Evolutionary conservation across 2,888 invertebrate species (phyloP).

Genomic region (Acanthococcus lagerstroemiae): DNA sequence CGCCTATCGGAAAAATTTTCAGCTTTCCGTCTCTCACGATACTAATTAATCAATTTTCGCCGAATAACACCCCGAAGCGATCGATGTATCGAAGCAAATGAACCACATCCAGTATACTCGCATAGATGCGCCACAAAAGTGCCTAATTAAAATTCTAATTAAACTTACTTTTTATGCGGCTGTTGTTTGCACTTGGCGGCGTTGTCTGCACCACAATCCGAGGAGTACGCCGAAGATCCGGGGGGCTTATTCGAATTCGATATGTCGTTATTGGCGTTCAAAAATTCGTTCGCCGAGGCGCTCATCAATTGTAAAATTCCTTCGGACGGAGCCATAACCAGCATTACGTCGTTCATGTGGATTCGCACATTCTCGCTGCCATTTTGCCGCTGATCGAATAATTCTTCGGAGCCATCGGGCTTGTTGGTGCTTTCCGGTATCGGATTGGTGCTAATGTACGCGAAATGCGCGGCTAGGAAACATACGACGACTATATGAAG

Average conservation of each 20-base stretch:
- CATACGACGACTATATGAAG: slow-evolving; percentile 14
- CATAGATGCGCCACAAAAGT: no score
- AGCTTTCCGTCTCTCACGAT: no score
- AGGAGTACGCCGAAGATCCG: slow-evolving; percentile 8
- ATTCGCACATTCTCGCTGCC: slow-evolving; percentile 64
- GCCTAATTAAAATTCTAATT: background rate
- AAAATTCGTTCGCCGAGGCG: slow-evolving; percentile 41
- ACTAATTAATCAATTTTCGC: no score
- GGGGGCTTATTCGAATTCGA: slow-evolving; percentile 14
- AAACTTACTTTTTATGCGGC: slow-evolving; percentile 33
- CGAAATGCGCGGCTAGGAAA: slow-evolving; percentile 20
- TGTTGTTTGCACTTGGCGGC: slow-evolving; percentile 32
- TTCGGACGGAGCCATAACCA: slow-evolving; percentile 56
- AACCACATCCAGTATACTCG: no score
- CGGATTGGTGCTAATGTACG: slow-evolving; percentile 20
- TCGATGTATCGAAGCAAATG: no score
- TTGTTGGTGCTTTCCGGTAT: slow-evolving; percentile 6
- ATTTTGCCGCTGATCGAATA: slow-evolving; percentile 66
- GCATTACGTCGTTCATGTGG: slow-evolving; percentile 57
- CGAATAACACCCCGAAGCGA: no score
- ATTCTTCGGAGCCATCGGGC: slow-evolving; percentile 32
- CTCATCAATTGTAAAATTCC: slow-evolving; percentile 47
- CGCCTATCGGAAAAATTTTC: no score
- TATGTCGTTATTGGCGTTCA: slow-evolving; percentile 29
- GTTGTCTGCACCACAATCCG: slow-evolving; percentile 5